A percentile compares a stretch with the other conserved stretches of the same genome.
Evolutionary conservation across 2,113 vertebrate species (phyloP).

Genomic region (Amphiprion ocellaris): DNA sequence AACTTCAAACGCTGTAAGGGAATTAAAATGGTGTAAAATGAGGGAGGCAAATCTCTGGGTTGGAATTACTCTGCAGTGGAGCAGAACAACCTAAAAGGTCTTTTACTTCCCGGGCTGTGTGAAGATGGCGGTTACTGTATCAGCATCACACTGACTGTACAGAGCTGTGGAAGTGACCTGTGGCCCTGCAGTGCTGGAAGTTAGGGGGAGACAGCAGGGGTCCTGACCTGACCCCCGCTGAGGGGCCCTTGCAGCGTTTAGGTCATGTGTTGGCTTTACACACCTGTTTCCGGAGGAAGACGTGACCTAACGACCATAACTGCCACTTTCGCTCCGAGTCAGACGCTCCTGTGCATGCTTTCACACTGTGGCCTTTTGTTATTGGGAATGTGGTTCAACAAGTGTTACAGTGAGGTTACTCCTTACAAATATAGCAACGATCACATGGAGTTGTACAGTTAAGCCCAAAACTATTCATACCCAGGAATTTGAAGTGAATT

Average conservation of each 20-base stretch:
- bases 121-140: neutral
- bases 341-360: slow-evolving; percentile 1
- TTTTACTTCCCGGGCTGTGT: slow-evolving; percentile 1
- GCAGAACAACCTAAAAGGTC: slow-evolving; percentile 15
- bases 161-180: slow-evolving; percentile 22
- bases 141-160: slow-evolving; percentile 3
- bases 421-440: too few relatives aligned
- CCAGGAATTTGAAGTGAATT: too few relatives aligned
- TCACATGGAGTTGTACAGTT: too few relatives aligned
- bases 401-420: neutral
- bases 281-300: slow-evolving; percentile 46
- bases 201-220: slow-evolving; percentile 1
- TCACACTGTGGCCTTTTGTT: neutral
- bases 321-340: slow-evolving; percentile 24
- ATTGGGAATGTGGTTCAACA: neutral
- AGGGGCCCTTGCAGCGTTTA: slow-evolving; percentile 8
- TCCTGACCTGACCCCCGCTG: slow-evolving; percentile 21
- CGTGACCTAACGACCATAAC: slow-evolving; percentile 25
- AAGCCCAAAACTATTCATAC: too few relatives aligned
- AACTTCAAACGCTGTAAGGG: slow-evolving; percentile 22
- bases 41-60: slow-evolving; percentile 14
- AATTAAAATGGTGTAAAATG: slow-evolving; percentile 32
- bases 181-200: slow-evolving; percentile 11
- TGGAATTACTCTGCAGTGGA: slow-evolving; percentile 23
- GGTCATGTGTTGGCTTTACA: slow-evolving; percentile 27